Evolutionary conservation across 2,113 vertebrate species (phyloP).

Genomic region (Megaceryle maxima): DNA sequence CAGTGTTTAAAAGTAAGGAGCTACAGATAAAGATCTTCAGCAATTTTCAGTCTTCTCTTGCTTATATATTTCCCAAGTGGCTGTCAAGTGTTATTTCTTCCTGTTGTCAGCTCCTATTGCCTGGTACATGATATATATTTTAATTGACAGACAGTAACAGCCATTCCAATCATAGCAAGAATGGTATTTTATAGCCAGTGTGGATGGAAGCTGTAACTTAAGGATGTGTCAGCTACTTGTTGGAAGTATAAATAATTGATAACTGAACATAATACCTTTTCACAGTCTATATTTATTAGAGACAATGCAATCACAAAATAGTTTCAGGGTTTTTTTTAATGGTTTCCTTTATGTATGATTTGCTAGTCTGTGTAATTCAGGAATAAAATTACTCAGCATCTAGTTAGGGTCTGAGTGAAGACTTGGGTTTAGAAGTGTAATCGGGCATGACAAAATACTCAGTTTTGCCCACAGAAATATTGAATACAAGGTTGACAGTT

Average conservation of each 20-base stretch:
- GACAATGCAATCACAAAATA: neutral
- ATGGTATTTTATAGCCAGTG: conserved; percentile 3
- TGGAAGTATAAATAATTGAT: conserved; percentile 44
- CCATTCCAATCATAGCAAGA: conserved; percentile 32
- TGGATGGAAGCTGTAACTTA: neutral
- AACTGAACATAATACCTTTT: conserved; percentile 29
- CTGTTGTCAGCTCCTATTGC: conserved; percentile 39
- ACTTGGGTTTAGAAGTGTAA: neutral
- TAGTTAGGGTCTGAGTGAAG: neutral
- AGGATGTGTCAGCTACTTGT: conserved; percentile 20
- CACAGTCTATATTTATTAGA: conserved; percentile 22
- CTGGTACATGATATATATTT: conserved; percentile 46
- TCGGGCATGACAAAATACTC: neutral
- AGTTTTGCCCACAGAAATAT: neutral
- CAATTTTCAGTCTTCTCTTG: conserved; percentile 33
- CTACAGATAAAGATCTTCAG: conserved; percentile 10
- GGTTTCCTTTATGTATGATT: neutral
- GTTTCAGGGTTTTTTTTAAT: neutral
- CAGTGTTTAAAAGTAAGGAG: conserved; percentile 30
- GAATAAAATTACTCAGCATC: neutral
- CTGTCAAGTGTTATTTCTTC: conserved; percentile 27
- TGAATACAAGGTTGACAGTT: neutral
- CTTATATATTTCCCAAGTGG: conserved; percentile 38
- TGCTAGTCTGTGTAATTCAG: neutral
- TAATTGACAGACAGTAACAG: conserved; percentile 50